Percentiles rank a stretch among this genome's conserved stretches.
Conservation (phyloP, 2,888 invertebrate species). For the Ryuthela nishihirai region DNA sequence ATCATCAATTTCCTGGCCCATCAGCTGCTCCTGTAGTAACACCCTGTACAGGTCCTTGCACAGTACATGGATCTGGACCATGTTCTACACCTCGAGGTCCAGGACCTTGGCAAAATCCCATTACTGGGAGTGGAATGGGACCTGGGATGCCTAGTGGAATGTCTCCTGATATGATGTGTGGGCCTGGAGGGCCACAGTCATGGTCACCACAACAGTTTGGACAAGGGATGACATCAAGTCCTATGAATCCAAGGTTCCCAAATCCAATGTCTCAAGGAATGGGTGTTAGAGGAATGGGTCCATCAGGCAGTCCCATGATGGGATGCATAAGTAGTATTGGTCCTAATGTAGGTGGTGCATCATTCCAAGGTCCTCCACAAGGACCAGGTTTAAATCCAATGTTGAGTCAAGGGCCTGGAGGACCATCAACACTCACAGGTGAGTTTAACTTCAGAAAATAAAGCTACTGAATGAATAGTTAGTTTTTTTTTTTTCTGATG, state of each 20-base stretch:
- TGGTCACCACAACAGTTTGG: slow-evolving; percentile 29
- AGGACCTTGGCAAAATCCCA: slow-evolving; percentile 14
- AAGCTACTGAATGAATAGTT: too few relatives aligned
- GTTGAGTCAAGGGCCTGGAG: slow-evolving; percentile 31
- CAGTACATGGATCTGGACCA: slow-evolving; percentile 31
- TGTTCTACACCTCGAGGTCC: slow-evolving; percentile 28
- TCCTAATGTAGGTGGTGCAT: slow-evolving; percentile 14
- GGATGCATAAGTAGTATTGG: slow-evolving; percentile 24
- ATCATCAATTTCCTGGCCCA: slow-evolving; percentile 29
- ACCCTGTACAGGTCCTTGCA: slow-evolving; percentile 34
- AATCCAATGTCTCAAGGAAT: slow-evolving; percentile 23
- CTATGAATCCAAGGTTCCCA: slow-evolving; percentile 21
- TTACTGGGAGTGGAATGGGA: slow-evolving; percentile 15
- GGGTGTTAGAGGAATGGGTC: slow-evolving; percentile 10
- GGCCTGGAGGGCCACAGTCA: slow-evolving; percentile 1
- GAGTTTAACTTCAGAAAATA: too few relatives aligned
- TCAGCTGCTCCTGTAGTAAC: slow-evolving; percentile 18
- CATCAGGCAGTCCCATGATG: slow-evolving; percentile 18
- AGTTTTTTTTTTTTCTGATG: too few relatives aligned
- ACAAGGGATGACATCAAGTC: slow-evolving; percentile 13
- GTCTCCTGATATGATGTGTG: too few relatives aligned
- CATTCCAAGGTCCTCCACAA: slow-evolving; percentile 25
- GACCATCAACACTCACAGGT: slow-evolving; percentile 25
- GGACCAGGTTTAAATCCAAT: slow-evolving; percentile 18
- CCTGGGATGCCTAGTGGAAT: slow-evolving; percentile 23